phyloP scores from a whole-genome alignment of 2,888 invertebrate species.

The Orthosia cruda region DNA sequence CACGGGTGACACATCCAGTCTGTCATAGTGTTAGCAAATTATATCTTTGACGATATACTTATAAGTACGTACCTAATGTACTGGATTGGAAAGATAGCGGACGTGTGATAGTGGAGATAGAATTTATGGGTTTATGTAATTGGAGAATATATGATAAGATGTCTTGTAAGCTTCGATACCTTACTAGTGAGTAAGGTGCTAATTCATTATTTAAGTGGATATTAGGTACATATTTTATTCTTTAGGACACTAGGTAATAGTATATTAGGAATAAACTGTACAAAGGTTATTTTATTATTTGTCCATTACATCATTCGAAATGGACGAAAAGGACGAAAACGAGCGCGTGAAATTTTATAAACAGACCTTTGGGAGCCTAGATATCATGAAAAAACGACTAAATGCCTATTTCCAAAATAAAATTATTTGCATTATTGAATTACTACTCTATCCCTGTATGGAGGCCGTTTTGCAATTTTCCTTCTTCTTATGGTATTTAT shows the following conservation, averaged over 20 bases:
- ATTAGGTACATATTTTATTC: not conserved
- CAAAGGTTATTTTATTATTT: not conserved
- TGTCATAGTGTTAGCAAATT: conserved; percentile 29
- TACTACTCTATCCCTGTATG: too few species aligned
- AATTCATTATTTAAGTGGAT: not conserved
- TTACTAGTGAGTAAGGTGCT: too few species aligned
- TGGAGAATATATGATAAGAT: not conserved
- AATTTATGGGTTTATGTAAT: conserved; percentile 19
- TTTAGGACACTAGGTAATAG: not conserved
- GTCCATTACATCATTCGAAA: too few species aligned
- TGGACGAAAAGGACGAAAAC: too few species aligned
- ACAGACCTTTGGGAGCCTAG: too few species aligned
- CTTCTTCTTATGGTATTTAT: too few species aligned
- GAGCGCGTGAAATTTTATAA: too few species aligned
- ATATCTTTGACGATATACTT: conserved; percentile 6
- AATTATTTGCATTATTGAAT: too few species aligned
- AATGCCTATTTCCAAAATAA: too few species aligned
- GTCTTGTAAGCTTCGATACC: not conserved
- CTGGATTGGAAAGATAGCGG: conserved; percentile 15
- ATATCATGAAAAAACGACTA: too few species aligned
- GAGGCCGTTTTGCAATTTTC: too few species aligned
- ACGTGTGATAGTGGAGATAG: conserved; percentile 13
- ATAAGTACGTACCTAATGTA: not conserved
- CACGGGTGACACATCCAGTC: conserved; percentile 54
- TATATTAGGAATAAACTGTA: not conserved